Base-by-base conservation (phyloP, 2,888 invertebrate genomes). In the Allacma fusca region DNA sequence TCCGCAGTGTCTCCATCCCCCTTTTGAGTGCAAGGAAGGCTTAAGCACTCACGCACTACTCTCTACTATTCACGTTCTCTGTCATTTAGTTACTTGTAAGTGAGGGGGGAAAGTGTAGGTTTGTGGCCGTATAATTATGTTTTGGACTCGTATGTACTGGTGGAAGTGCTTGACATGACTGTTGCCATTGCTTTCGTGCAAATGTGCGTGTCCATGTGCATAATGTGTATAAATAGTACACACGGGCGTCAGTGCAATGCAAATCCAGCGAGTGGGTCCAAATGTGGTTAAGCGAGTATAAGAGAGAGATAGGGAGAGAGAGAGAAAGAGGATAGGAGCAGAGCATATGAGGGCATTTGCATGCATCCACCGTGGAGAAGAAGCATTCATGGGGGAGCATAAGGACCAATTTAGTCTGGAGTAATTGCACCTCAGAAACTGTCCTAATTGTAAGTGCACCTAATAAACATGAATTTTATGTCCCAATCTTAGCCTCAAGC, bases 341-440 rank as follows among this genome's bases (percentile, higher is more conserved):
- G 16, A 50, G 16, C 50, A 50, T 50, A 50, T 50, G 50, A 50
- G 65, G 28, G n/a, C 40, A 68, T 68, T 68, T 68, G 68, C 68
- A 68, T 68, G 68, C 68, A 68, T 29, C 29, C 68, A 68, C 9
- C 4, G 68, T 68, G 40, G 68, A 23, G n/a, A 16, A 68, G 50
- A 2, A 2, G 34, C 68, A 40, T 68, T 34, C 21, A 34, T 23
- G 7, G 40, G 40, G 34, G n/a, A 68, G 21, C 40, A 68, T 68
- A 40, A 68, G 68, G 29, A 29, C 40, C 68, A 29, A 68, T 68
- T 68, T 68, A 40, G 68, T 40, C 40, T n/a, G 40, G 12, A 68
- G 68, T 68, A 68, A 68, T 68, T 68, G 68, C 40, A 40, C 68
- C 40, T 68, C 68, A 68, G 40, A 29, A 34, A 34, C 68, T 21